These are phyloP conservation scores for Riparia riparia DNA, from an alignment of 2,113 vertebrate species.

Conservation along the genomic window DNA sequence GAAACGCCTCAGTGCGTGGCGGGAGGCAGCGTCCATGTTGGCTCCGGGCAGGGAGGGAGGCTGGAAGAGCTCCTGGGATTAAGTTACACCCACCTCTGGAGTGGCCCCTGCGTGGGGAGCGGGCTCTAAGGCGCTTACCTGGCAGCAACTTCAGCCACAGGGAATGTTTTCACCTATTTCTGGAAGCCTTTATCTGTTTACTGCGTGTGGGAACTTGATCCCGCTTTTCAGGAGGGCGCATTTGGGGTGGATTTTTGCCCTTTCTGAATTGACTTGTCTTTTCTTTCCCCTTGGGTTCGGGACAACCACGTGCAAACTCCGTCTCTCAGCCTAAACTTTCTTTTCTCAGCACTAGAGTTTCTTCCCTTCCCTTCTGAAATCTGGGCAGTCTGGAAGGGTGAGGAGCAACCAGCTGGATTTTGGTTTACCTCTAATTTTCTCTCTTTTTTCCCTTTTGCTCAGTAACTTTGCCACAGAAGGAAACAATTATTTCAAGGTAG, in stretches of 20 bases:
- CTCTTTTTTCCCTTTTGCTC: background rate
- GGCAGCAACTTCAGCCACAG: background rate
- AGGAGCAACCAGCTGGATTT: background rate
- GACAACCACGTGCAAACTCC: background rate
- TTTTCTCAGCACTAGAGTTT: background rate
- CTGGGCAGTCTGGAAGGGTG: background rate
- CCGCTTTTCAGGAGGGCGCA: background rate
- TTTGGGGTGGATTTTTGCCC: background rate
- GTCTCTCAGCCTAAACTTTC: background rate
- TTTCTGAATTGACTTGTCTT: background rate
- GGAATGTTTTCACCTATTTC: background rate
- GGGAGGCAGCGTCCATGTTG: background rate
- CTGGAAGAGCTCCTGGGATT: constrained; percentile 14
- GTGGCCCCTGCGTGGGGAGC: background rate
- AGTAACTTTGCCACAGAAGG: background rate
- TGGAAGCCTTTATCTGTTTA: background rate
- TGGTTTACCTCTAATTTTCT: background rate
- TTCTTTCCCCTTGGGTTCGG: background rate
- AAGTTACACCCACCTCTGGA: constrained; percentile 19
- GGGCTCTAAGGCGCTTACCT: rapidly evolving
- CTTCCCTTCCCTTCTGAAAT: background rate
- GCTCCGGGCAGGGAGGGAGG: background rate
- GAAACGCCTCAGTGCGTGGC: background rate
- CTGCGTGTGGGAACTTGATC: background rate
- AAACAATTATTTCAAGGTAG: background rate